phyloP scores from a whole-genome alignment of 2,797 vertebrate species.

The Pempheris klunzingeri region DNA sequence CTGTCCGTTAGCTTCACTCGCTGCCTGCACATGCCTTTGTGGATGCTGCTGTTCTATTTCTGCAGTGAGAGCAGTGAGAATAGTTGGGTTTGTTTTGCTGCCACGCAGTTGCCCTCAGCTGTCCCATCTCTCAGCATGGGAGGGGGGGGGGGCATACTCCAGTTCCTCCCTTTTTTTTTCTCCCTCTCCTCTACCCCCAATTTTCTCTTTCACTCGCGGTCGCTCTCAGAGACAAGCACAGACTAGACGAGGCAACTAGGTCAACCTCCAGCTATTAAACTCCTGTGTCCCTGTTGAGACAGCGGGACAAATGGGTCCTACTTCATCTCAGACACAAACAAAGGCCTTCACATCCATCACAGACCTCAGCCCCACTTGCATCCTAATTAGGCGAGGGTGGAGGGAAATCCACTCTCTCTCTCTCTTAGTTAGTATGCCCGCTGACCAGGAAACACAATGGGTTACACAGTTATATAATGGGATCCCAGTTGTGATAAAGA shows the following conservation, averaged over 20 bases:
- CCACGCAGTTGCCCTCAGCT: conserved; percentile 66
- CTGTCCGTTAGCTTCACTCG: conserved; percentile 42
- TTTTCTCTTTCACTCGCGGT: conserved; percentile 57
- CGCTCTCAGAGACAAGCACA: conserved; percentile 50
- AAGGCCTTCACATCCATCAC: conserved; percentile 64
- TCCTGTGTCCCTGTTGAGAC: conserved; percentile 56
- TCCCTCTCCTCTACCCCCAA: conserved; percentile 4
- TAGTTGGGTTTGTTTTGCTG: conserved; percentile 65
- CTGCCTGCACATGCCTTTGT: conserved; percentile 40
- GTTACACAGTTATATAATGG: conserved; percentile 14
- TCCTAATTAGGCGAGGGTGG: conserved; percentile 68
- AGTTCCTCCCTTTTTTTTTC: conserved; percentile 27
- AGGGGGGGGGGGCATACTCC: conserved; percentile 31
- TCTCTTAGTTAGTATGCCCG: conserved; percentile 35
- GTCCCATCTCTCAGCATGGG: conserved; percentile 72
- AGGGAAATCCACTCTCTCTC: conserved; percentile 28
- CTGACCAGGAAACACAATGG: conserved; percentile 64
- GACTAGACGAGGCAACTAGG: conserved; percentile 71
- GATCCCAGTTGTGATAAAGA: conserved; percentile 25
- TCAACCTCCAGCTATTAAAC: conserved; percentile 70
- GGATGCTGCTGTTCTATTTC: conserved; percentile 73
- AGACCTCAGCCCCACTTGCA: conserved; percentile 62
- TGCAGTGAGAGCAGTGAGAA: conserved; percentile 54
- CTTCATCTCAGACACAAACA: conserved; percentile 64
- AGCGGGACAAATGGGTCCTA: conserved; percentile 67